phyloP scores from a whole-genome alignment of 1,140 invertebrate species.

The Stegodyphus dumicola region DNA sequence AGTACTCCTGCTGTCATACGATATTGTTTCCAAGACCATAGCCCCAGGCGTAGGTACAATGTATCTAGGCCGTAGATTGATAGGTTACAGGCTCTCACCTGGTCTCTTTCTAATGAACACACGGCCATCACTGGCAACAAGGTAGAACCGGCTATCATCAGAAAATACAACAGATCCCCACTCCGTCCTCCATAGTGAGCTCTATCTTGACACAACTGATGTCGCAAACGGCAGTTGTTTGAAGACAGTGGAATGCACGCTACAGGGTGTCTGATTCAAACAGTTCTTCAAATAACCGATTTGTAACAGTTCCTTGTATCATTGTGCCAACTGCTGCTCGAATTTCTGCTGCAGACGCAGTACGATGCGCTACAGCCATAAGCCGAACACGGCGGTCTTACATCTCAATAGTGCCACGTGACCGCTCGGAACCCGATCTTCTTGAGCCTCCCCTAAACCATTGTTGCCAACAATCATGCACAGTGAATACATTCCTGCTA shows the following conservation, averaged over 20 bases:
- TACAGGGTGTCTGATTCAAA: too few relatives aligned
- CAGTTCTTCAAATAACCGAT: too few relatives aligned
- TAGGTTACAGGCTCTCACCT: background rate
- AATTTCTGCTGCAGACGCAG: too few relatives aligned
- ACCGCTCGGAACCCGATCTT: background rate
- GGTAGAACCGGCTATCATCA: conserved; percentile 1
- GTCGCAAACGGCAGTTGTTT: too few relatives aligned
- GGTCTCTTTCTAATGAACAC: background rate
- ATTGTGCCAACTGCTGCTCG: too few relatives aligned
- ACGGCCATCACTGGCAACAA: conserved; percentile 12
- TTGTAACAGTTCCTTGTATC: too few relatives aligned
- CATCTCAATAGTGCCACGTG: conserved; percentile 8
- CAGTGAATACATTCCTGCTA: too few relatives aligned
- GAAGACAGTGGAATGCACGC: too few relatives aligned
- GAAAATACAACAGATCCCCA: conserved; percentile 5
- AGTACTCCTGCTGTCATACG: background rate
- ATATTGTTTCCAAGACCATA: background rate
- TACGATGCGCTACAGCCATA: too few relatives aligned
- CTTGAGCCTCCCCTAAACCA: background rate
- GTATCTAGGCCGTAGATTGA: background rate
- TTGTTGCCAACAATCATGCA: too few relatives aligned
- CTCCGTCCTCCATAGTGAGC: background rate
- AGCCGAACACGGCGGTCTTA: too few relatives aligned
- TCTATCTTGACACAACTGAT: too few relatives aligned
- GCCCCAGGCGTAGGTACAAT: background rate